Evolutionary conservation across 2,113 vertebrate species (phyloP), one percentile per base, ranked within the genome.

Genomic region (Tylochromis polylepis): DNA sequence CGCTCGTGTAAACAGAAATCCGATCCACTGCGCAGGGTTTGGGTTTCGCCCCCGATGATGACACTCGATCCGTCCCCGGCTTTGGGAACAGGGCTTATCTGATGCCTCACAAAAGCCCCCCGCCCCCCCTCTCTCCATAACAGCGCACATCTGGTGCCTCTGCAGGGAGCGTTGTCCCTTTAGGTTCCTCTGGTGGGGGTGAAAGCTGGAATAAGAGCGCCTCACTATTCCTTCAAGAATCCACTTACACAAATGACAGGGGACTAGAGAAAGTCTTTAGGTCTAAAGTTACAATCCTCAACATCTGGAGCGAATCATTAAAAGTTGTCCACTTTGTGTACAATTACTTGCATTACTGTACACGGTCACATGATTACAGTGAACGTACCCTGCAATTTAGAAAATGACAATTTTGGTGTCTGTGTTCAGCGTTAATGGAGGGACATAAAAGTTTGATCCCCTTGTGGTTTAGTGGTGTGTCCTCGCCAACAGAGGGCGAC

Each of bases 31-130:
- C 55, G 10, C 91, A 57, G 49, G 91, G 88, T 78, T 95, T 87
- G 29, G 85, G 92, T 96, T 95, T 95, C 93, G 75, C 84, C 92
- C 91, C 91, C 90, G 59, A 84, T 84, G 93, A 89, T 94, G 95
- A 95, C 58, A 96, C 87, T 82, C 29, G 94, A 96, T 95, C 92
- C 86, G 72, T 46, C 77, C 57, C 85, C 86, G 93, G 90, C 95
- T 95, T 95, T 93, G 60, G 95, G 95, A 96, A 95, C 90, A 82
- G 87, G 80, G 92, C 94, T 95, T 95, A 96, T 95, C 95, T 95
- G 95, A 95, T 96, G 93, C 93, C 91, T 92, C 81, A 92, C 94
- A 94, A 94, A 93, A 95, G 89, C 87, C 89, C 92, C 20, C 85
- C 92, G 90, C 56, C 82, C 91, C 91, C 88, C 90, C 92, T 88